Percentiles rank a stretch among this genome's conserved stretches.
phyloP scores from a whole-genome alignment of 1,140 invertebrate species.

The Drosophila pseudoananassae region DNA sequence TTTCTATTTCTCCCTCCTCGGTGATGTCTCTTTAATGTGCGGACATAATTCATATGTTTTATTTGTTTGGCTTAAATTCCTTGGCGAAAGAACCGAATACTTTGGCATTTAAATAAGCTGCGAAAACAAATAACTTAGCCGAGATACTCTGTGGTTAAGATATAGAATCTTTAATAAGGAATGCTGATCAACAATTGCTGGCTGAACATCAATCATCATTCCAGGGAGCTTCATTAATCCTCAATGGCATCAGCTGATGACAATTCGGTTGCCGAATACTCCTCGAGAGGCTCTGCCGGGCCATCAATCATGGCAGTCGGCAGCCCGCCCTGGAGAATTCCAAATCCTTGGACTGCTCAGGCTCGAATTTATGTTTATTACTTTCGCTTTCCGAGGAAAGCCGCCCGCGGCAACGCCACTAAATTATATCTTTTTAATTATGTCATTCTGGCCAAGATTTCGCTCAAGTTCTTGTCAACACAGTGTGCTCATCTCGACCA shows the following conservation, averaged over 20 bases:
- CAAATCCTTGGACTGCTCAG: slow-evolving; percentile 32
- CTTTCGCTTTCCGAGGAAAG: slow-evolving; percentile 10
- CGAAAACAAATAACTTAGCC: not conserved
- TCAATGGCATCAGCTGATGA: slow-evolving; percentile 64
- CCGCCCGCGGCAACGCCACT: slow-evolving; percentile 27
- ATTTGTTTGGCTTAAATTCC: slow-evolving; percentile 69
- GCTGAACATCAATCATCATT: slow-evolving; percentile 52
- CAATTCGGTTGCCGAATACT: slow-evolving; percentile 49
- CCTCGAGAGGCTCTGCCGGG: slow-evolving; percentile 45
- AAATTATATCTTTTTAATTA: slow-evolving; percentile 78
- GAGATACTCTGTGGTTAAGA: not conserved
- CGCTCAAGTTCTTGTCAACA: slow-evolving; percentile 49
- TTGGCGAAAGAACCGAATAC: slow-evolving; percentile 47
- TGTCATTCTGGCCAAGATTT: slow-evolving; percentile 61
- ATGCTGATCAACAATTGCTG: slow-evolving; percentile 37
- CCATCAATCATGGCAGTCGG: slow-evolving; percentile 61
- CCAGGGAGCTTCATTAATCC: slow-evolving; percentile 59
- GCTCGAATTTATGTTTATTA: slow-evolving; percentile 73
- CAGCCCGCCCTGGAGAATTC: slow-evolving; percentile 50
- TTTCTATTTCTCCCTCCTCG: slow-evolving; percentile 7
- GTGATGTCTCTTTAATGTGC: slow-evolving; percentile 49
- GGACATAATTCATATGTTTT: slow-evolving; percentile 80
- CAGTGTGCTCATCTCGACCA: slow-evolving; percentile 28
- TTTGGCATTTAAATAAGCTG: slow-evolving; percentile 39
- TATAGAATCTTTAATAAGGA: slow-evolving; percentile 19